These are phyloP conservation scores for Pterophyllum scalare DNA, from an alignment of 2,113 vertebrate genomes.

Conservation along the genomic window DNA sequence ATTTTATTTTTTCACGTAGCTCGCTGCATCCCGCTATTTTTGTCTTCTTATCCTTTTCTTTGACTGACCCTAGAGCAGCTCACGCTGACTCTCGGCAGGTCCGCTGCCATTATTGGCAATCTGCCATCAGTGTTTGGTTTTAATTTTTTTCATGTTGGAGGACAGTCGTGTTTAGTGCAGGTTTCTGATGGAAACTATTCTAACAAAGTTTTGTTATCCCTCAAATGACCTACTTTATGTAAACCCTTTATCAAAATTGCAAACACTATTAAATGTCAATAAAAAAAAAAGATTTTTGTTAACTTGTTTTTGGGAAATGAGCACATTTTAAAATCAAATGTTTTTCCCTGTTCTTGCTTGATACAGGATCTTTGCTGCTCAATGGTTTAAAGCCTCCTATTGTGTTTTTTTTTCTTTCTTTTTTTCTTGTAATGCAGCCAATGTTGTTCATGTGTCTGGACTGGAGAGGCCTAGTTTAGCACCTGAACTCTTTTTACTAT, in stretches of 20 bases:
- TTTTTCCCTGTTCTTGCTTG: too few relatives aligned
- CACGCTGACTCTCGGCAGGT: conserved; percentile 23
- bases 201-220: background rate
- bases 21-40: conserved; percentile 21
- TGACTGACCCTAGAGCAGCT: background rate
- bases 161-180: background rate
- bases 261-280: too few relatives aligned
- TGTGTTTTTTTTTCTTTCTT: background rate
- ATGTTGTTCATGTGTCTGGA: background rate
- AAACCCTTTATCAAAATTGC: too few relatives aligned
- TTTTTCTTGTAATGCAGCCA: background rate
- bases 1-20: background rate
- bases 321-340: too few relatives aligned
- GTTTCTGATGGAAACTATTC: background rate
- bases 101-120: conserved; percentile 25
- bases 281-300: too few relatives aligned
- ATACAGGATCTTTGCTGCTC: too few relatives aligned
- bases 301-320: too few relatives aligned
- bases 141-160: background rate
- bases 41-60: conserved; percentile 16
- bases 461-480: fast-evolving
- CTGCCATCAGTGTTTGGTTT: background rate
- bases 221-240: background rate
- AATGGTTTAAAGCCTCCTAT: background rate
- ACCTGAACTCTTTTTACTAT: background rate